Evolutionary conservation across 2,888 invertebrate species (phyloP), one percentile per base, ranked within the genome.

Genomic region (Deilephila porcellus): DNA sequence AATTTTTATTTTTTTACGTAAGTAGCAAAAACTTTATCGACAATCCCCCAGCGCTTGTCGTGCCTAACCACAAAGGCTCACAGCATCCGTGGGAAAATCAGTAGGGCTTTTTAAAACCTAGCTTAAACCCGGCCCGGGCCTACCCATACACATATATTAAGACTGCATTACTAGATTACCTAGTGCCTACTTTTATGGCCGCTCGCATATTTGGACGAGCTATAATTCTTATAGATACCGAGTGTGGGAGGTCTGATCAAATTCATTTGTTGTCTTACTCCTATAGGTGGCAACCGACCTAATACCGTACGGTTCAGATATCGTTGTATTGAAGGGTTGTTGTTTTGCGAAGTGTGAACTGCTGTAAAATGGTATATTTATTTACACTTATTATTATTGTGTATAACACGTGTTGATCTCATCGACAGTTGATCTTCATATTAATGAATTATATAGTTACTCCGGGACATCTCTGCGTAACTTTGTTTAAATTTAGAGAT

Each of bases 71-170:
- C 88, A 90, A 90, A 86, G 85, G 80, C 81, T 83, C 59, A 80
- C 82, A 79, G 85, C 80, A 86, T 85, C 88, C 91, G 93, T 93
- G 93, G 91, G 93, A 93, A 93, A 91, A 91, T 91, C 86, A 80
- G 81, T 76, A 76, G 77, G 77, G 86, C 87, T 91, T 93, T 91
- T 93, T 90, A 91, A 91, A 90, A 91, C 86, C 85, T 81, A 84
- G 76, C 85, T 88, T 83, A 87, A 86, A 88, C 82, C 82, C 79
- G 80, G 79, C 78, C 80, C 74, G 72, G 79, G 84, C 84, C 80
- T 82, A 81, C 79, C 81, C 80, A 79, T 78, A 81, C 83, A 83
- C 86, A 86, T 90, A 88, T 88, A 90, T 88, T 88, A 88, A 81
- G 81, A 81, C 80, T 79, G 82, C 82, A 87, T 89, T 88, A 87